Conservation (phyloP, 2,888 invertebrate genomes). For the Perithous albicinctus region DNA sequence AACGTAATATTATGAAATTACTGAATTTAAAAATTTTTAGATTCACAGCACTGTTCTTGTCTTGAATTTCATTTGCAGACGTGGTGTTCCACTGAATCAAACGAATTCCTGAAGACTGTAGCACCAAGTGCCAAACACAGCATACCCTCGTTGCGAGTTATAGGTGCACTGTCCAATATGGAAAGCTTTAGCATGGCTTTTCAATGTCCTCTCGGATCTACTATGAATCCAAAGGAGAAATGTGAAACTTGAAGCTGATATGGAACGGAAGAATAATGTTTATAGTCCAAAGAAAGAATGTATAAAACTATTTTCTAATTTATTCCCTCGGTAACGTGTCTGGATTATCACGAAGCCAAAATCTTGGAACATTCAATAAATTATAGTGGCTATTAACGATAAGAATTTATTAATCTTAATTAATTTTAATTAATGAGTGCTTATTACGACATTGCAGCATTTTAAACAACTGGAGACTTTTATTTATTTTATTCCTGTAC, state of each 20-base stretch:
- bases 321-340: no score
- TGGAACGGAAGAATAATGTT: background rate
- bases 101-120: constrained; percentile 85
- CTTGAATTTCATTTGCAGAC: background rate
- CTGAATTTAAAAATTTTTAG: background rate
- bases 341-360: no score
- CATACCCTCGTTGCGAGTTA: constrained; percentile 88
- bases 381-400: no score
- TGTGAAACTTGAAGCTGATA: constrained; percentile 87
- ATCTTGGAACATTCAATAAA: no score
- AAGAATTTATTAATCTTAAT: no score
- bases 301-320: no score
- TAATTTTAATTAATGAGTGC: no score
- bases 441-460: no score
- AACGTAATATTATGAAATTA: constrained; percentile 11
- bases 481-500: no score
- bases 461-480: no score
- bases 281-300: background rate
- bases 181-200: constrained; percentile 88
- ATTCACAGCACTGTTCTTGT: background rate
- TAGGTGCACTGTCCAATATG: constrained; percentile 88
- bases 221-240: constrained; percentile 88
- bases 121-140: constrained; percentile 89
- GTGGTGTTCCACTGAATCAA: background rate
- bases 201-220: constrained; percentile 86